phyloP scores from a whole-genome alignment of 30 jellyfish, hydroid and myxozoan genomes.

The Rhopilema esculentum region DNA sequence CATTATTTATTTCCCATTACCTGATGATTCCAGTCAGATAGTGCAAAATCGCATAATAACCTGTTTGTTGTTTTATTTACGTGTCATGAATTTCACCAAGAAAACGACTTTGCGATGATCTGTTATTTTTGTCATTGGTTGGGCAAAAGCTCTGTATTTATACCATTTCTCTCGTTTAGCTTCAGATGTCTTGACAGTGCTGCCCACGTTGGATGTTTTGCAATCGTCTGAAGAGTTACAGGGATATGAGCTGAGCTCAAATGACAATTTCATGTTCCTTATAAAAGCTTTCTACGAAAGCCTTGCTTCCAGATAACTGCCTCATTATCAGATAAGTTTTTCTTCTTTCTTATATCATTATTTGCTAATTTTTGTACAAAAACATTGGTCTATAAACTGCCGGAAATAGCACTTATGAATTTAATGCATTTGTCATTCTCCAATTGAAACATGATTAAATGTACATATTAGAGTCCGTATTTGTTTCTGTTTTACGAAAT shows the following conservation, averaged over 20 bases:
- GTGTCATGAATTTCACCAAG: too few relatives aligned
- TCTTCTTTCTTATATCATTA: neutral
- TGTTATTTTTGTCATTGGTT: neutral
- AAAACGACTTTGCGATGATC: too few relatives aligned
- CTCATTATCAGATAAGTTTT: neutral
- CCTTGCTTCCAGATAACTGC: conserved; percentile 12
- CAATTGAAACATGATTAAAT: too few relatives aligned
- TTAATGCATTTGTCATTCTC: too few relatives aligned
- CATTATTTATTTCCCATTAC: too few relatives aligned
- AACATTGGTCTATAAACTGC: neutral
- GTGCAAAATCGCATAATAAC: too few relatives aligned
- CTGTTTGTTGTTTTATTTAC: too few relatives aligned
- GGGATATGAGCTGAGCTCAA: conserved; percentile 40
- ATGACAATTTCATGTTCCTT: conserved; percentile 58
- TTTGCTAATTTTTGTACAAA: neutral
- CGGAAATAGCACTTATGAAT: too few relatives aligned
- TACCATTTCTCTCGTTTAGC: neutral
- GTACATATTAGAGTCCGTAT: too few relatives aligned
- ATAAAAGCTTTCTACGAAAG: conserved; percentile 66
- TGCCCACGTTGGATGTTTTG: conserved; percentile 53
- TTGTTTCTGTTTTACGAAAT: too few relatives aligned
- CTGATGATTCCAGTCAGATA: too few relatives aligned
- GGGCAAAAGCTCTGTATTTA: neutral
- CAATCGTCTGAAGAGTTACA: conserved; percentile 42
- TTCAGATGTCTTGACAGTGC: conserved; percentile 30